Base-by-base conservation (phyloP, 2,888 invertebrate genomes). In the Aproaerema taeniolella region DNA sequence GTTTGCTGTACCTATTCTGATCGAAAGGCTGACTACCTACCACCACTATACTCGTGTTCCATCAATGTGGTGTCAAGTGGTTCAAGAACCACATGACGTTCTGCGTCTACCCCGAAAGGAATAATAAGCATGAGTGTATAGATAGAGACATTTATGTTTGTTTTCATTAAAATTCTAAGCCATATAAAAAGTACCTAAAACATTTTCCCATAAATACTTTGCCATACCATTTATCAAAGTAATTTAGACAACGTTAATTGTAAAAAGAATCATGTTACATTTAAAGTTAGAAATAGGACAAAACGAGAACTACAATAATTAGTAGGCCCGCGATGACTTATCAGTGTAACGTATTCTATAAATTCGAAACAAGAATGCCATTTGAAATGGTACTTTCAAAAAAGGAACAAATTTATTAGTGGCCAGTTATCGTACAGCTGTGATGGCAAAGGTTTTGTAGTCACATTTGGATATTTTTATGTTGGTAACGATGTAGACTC, bases 331-430 rank as follows among this genome's bases (percentile, higher is more conserved):
- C 60, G 60, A 61, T 61, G 65, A 68, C 58, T 52, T 58, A 50
- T 53, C 51, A 37, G 46, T 47, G 63, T 64, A 61, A 59, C 49
- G 54, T 54, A 56, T 62, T 60, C 58, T 62, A 61, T 58, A 66
- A 67, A 65, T 65, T 66, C 55, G 54, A 54, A 61, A 56, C 55
- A 55, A 59, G 62, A 62, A 65, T 62, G 57, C 51, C 55, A 53
- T 61, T 57, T 55, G 55, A 57, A 57, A 52, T 49, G 52, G 39
- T 50, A 52, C 49, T 47, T 52, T 51, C 41, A 50, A 58, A 61
- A 55, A 58, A 61, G 54, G 58, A 56, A 58, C 52, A 51, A 35
- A 42, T n/a, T 38, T 42, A 37, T 30, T 12, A 10, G 4, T 20
- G 20, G 31, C 56, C 49, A 55, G 50, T 55, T 50, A 54, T 53